phyloP scores from a whole-genome alignment of 2,888 invertebrate species.

The Bellardia bayeri region DNA sequence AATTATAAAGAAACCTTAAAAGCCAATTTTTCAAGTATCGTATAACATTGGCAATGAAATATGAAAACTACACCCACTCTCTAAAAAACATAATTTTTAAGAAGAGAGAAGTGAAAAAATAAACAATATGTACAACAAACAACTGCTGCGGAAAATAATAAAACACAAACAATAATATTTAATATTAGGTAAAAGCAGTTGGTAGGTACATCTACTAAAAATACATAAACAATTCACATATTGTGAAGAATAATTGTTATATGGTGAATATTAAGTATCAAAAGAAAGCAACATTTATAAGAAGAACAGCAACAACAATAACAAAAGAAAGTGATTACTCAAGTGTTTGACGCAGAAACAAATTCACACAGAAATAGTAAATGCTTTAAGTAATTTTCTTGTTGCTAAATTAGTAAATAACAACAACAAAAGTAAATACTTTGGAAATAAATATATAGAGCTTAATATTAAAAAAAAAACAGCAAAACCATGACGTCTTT shows the following conservation, averaged over 20 bases:
- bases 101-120: conserved; percentile 30
- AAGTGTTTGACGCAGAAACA: conserved; percentile 32
- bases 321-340: conserved; percentile 69
- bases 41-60: conserved; percentile 70
- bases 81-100: conserved; percentile 14
- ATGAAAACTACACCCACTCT: conserved; percentile 69
- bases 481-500: conserved; percentile 64
- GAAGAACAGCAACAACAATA: conserved; percentile 24
- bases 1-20: conserved; percentile 36
- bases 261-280: conserved; percentile 8
- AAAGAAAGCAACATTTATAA: conserved; percentile 25
- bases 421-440: neutral
- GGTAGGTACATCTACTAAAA: conserved; percentile 23
- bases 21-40: conserved; percentile 34
- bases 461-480: neutral
- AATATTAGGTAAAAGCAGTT: conserved; percentile 36
- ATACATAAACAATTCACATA: conserved; percentile 48
- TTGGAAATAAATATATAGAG: neutral
- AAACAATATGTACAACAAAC: conserved; percentile 32
- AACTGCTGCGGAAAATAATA: neutral
- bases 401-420: conserved; percentile 35
- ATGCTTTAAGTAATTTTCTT: neutral
- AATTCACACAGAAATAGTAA: conserved; percentile 32
- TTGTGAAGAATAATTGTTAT: conserved; percentile 28
- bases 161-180: conserved; percentile 41